These are phyloP conservation scores for Trichopria drosophilae DNA, from an alignment of 2,888 invertebrate species.

Conservation along the genomic window DNA sequence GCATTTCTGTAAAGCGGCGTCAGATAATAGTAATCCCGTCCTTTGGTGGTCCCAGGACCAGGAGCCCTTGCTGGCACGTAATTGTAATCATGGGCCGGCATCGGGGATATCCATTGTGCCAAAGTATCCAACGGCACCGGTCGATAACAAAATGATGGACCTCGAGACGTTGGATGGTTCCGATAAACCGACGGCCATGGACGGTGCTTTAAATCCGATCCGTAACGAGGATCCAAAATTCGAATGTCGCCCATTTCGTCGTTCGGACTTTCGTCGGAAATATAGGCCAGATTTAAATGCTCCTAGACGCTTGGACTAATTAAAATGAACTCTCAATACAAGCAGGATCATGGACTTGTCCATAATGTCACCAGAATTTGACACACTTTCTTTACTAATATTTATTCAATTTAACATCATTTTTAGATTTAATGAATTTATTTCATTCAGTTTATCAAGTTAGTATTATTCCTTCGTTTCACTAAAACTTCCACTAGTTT, in stretches of 20 bases:
- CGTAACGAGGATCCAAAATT: constrained; percentile 60
- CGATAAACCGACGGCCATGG: constrained; percentile 71
- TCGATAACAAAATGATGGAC: constrained; percentile 58
- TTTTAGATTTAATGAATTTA: no score
- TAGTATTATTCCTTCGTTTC: no score
- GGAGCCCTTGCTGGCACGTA: constrained; percentile 61
- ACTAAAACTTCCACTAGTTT: no score
- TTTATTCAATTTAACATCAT: no score
- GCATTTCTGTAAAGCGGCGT: constrained; percentile 71
- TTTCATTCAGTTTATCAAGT: no score
- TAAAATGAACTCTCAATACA: no score
- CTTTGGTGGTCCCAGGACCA: constrained; percentile 51
- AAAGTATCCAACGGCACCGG: constrained; percentile 60
- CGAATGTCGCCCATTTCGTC: constrained; percentile 65
- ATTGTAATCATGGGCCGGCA: constrained; percentile 61
- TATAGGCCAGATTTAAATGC: no score
- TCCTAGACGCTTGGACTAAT: no score
- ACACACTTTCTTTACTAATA: no score
- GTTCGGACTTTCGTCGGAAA: no score
- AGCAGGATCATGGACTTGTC: no score
- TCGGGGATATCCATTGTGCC: constrained; percentile 61
- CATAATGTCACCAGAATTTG: no score
- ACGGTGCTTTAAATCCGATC: constrained; percentile 60
- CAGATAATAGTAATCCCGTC: constrained; percentile 65
- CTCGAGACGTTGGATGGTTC: constrained; percentile 44